Conservation (phyloP, 2,113 vertebrate species). For the Euleptes europaea region DNA sequence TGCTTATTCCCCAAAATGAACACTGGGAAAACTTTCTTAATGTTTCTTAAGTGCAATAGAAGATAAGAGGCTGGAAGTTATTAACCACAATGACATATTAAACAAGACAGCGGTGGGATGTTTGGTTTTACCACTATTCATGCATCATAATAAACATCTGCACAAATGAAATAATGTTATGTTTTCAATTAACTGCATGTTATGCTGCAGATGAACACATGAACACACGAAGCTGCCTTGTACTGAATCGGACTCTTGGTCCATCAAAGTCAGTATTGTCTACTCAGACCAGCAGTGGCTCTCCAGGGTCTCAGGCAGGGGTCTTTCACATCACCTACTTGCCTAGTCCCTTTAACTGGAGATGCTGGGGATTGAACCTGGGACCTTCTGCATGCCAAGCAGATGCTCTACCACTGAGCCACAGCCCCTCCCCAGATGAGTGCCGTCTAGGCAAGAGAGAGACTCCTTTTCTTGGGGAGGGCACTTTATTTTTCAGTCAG, state of each 20-base stretch:
- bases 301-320: no score
- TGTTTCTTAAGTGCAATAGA: conserved; percentile 56
- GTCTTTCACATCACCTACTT: no score
- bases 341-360: no score
- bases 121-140: conserved; percentile 44
- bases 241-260: no score
- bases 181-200: conserved; percentile 58
- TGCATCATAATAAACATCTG: conserved; percentile 46
- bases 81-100: conserved; percentile 67
- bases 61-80: conserved; percentile 68
- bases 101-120: conserved; percentile 54
- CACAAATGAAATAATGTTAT: conserved; percentile 55
- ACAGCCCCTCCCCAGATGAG: no score
- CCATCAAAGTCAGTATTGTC: no score
- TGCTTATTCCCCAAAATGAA: not conserved
- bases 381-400: no score
- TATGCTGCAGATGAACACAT: conserved; percentile 47
- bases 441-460: conserved; percentile 11
- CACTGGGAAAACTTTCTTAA: not conserved
- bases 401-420: no score
- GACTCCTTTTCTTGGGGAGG: not conserved
- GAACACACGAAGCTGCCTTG: no score
- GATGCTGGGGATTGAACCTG: no score
- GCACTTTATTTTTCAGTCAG: not conserved
- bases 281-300: no score